Evolutionary conservation across 2,797 vertebrate genomes (phyloP).

Genomic region (Taeniopygia guttata): DNA sequence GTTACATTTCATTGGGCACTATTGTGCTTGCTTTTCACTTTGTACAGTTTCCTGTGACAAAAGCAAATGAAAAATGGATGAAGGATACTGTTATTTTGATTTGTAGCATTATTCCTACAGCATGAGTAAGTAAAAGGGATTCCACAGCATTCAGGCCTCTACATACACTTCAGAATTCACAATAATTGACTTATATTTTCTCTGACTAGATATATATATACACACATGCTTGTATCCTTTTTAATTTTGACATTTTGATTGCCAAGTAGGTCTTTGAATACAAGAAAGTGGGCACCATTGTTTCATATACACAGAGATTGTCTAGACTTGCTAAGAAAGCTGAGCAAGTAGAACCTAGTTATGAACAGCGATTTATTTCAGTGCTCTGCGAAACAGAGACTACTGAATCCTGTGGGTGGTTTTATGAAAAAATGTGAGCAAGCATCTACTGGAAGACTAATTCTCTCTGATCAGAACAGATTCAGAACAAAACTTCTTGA

Average conservation of each 20-base stretch:
- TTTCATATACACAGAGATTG: neutral
- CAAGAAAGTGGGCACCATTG: neutral
- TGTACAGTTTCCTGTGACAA: neutral
- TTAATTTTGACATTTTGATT: neutral
- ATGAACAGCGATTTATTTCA: neutral
- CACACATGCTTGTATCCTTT: neutral
- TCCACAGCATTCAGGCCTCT: neutral
- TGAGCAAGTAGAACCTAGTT: neutral
- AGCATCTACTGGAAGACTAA: neutral
- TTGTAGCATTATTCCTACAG: neutral
- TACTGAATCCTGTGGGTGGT: neutral
- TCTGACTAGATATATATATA: neutral
- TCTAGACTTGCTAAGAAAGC: neutral
- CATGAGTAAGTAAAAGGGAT: neutral
- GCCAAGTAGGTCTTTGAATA: neutral
- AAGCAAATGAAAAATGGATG: neutral
- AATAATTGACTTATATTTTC: neutral
- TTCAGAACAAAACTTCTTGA: slow-evolving; percentile 6
- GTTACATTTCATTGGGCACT: neutral
- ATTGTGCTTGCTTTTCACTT: neutral
- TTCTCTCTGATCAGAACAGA: neutral
- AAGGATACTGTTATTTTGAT: slow-evolving; percentile 4
- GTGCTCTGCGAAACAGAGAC: neutral
- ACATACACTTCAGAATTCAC: neutral
- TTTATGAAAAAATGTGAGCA: neutral